These are phyloP conservation scores for Drosophila burlai DNA, from an alignment of 1,140 invertebrate genomes.

Conservation along the genomic window DNA sequence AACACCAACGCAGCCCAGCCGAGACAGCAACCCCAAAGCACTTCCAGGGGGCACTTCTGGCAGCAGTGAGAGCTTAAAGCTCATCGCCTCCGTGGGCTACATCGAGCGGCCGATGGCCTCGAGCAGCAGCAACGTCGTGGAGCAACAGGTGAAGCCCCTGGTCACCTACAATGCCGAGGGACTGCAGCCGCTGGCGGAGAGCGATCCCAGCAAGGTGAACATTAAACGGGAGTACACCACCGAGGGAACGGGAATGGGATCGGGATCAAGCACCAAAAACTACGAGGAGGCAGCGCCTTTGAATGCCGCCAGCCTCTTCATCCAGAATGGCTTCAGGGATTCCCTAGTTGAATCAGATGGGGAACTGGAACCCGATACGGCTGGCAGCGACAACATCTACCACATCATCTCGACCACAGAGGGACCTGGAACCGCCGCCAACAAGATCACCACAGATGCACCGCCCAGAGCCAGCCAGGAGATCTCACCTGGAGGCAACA, in stretches of 20 bases:
- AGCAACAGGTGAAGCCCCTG: conserved; percentile 48
- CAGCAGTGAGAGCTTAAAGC: conserved; percentile 75
- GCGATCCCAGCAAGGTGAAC: conserved; percentile 79
- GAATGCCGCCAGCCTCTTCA: conserved; percentile 15
- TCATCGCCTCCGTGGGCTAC: conserved; percentile 72
- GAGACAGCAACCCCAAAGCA: conserved; percentile 65
- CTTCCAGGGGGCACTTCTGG: conserved; percentile 36
- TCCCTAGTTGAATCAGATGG: conserved; percentile 38
- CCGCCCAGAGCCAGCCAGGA: not conserved
- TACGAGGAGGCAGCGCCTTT: conserved; percentile 10
- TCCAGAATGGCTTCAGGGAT: conserved; percentile 60
- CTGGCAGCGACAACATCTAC: conserved; percentile 79
- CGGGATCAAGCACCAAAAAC: conserved; percentile 5
- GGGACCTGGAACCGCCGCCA: conserved; percentile 48
- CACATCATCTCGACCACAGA: conserved; percentile 81
- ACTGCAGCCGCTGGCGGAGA: conserved; percentile 50
- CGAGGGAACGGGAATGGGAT: conserved; percentile 43
- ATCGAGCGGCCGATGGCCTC: conserved; percentile 31
- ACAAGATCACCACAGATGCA: conserved; percentile 15
- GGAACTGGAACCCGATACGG: conserved; percentile 73
- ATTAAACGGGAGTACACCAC: conserved; percentile 80
- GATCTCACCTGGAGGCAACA: conserved; percentile 1
- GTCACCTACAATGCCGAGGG: conserved; percentile 57
- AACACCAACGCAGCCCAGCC: conserved; percentile 38
- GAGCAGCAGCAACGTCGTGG: conserved; percentile 22